phyloP scores from a whole-genome alignment of 2,113 vertebrate genomes.

The Seriola quinqueradiata region DNA sequence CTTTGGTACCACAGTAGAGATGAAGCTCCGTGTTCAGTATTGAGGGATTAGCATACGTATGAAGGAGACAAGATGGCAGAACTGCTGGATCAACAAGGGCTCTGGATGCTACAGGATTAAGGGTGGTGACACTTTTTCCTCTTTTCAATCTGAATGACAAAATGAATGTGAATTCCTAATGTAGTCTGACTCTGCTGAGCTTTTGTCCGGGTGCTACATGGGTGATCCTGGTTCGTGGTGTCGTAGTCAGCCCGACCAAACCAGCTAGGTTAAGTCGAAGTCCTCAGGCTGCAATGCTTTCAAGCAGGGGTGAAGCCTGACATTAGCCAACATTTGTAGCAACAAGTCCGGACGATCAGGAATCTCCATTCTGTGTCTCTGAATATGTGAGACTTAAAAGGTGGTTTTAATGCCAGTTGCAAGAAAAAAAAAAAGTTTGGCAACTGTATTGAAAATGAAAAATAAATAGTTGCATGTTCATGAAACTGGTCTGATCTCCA shows the following conservation, averaged over 20 bases:
- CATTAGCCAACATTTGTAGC: background rate
- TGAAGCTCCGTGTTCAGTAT: constrained; percentile 10
- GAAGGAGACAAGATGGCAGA: constrained; percentile 5
- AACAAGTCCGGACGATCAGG: background rate
- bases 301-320: background rate
- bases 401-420: background rate
- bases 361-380: constrained; percentile 1
- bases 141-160: constrained; percentile 26
- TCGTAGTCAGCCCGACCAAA: background rate
- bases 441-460: constrained; percentile 15
- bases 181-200: background rate
- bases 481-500: background rate
- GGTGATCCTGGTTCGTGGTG: background rate
- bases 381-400: background rate
- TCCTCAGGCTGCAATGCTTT: background rate
- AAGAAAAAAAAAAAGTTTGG: background rate
- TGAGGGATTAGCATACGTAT: background rate
- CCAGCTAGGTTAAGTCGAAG: background rate
- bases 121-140: constrained; percentile 1
- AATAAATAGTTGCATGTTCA: constrained; percentile 6
- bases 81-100: background rate
- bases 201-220: constrained; percentile 26
- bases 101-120: constrained; percentile 26
- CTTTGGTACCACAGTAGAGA: constrained; percentile 72
- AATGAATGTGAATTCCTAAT: background rate